A percentile compares a stretch with the other conserved stretches of the same genome.
Evolutionary conservation across 2,113 vertebrate genomes (phyloP).

Genomic region (Syngnathoides biaculeatus): DNA sequence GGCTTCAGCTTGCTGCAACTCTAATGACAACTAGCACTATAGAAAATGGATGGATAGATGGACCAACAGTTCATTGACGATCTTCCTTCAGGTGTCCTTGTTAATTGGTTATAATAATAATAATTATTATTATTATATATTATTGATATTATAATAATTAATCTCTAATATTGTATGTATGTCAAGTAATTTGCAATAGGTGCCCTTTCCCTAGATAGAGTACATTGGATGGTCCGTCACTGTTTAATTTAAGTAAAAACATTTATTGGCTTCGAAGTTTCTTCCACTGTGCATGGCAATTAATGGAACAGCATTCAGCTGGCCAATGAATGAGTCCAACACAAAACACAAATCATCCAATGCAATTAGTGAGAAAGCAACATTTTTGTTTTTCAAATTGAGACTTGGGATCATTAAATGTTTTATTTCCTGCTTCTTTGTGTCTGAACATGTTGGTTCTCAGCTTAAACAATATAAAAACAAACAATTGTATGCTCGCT

Average conservation of each 20-base stretch:
- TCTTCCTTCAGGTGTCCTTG: neutral
- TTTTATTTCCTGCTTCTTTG: neutral
- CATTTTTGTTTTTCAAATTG: constrained; percentile 8
- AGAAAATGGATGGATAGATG: neutral
- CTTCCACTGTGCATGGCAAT: constrained; percentile 1
- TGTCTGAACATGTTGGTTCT: constrained; percentile 11
- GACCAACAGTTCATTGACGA: neutral
- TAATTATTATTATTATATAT: no score
- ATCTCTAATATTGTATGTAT: neutral
- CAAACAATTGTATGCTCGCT: neutral
- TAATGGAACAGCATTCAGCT: constrained; percentile 29
- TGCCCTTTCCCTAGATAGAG: neutral
- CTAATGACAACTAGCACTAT: neutral
- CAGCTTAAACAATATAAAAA: constrained; percentile 9
- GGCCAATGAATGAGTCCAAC: constrained; percentile 32
- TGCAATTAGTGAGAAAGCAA: constrained; percentile 32
- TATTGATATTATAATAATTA: no score
- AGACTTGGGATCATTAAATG: neutral
- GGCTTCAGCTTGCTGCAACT: neutral
- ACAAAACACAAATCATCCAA: constrained; percentile 36
- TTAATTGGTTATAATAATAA: no score
- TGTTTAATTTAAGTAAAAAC: constrained; percentile 32
- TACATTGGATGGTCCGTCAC: constrained; percentile 41
- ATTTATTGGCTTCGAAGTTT: constrained; percentile 27
- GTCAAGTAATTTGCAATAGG: neutral